Percentiles rank a stretch among this genome's conserved stretches.
Evolutionary conservation across 1,140 invertebrate genomes (phyloP).

Genomic region (Caenorhabditis latens): DNA sequence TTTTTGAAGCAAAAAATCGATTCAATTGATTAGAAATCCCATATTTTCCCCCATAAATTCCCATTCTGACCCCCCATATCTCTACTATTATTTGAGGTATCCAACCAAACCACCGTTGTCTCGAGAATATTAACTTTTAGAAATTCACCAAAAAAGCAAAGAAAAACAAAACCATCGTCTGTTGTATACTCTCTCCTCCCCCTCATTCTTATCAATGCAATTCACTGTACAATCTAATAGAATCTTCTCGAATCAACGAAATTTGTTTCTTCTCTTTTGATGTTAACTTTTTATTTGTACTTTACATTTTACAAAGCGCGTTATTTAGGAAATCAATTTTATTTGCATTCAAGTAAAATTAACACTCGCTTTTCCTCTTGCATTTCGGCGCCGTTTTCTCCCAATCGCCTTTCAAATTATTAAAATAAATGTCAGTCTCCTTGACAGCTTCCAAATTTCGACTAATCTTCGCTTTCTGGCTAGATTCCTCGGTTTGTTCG

Average conservation of each 20-base stretch:
- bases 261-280: background rate
- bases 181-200: background rate
- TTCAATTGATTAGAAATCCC: no score
- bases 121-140: no score
- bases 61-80: no score
- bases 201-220: background rate
- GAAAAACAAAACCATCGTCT: background rate
- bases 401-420: constrained; percentile 54
- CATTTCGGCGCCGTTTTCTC: constrained; percentile 10
- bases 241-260: background rate
- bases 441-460: constrained; percentile 30
- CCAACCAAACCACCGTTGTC: no score
- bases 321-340: no score
- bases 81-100: no score
- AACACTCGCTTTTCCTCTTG: constrained; percentile 22
- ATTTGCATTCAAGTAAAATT: background rate
- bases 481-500: background rate
- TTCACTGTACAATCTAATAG: background rate
- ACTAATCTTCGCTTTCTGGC: background rate
- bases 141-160: no score
- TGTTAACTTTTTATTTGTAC: no score
- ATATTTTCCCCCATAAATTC: no score
- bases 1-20: no score
- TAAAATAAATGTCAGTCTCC: constrained; percentile 57
- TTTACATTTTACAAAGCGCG: no score